Percentiles rank a stretch among this genome's conserved stretches.
Evolutionary conservation across 2,888 invertebrate species (phyloP).

Genomic region (Dioctria rufipes): DNA sequence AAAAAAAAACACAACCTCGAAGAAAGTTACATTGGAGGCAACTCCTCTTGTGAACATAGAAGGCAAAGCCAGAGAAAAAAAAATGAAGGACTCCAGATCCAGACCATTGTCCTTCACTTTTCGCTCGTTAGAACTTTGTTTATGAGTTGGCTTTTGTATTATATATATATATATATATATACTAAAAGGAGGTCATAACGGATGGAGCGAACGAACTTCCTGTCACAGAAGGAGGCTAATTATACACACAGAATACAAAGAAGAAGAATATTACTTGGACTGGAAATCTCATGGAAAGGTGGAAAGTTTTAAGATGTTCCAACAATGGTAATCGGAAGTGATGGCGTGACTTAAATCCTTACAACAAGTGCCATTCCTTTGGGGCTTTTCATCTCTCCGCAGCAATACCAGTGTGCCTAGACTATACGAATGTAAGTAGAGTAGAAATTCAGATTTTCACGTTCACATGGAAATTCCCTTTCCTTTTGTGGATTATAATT

Average conservation of each 20-base stretch:
- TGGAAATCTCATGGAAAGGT: slow-evolving; percentile 11
- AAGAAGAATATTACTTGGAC: slow-evolving; percentile 33
- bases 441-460: background rate
- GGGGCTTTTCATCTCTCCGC: background rate
- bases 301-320: slow-evolving; percentile 44
- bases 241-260: slow-evolving; percentile 29
- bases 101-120: slow-evolving; percentile 41
- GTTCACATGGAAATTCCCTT: background rate
- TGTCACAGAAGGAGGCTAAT: slow-evolving; percentile 33
- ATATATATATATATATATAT: too few relatives aligned
- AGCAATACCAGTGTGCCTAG: background rate
- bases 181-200: slow-evolving; percentile 24
- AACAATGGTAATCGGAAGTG: slow-evolving; percentile 46
- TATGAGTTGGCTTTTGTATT: slow-evolving; percentile 29
- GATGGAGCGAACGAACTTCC: slow-evolving; percentile 35
- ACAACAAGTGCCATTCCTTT: slow-evolving; percentile 29
- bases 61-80: slow-evolving; percentile 2
- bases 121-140: slow-evolving; percentile 45
- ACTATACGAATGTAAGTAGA: too few relatives aligned
- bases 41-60: background rate
- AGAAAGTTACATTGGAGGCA: slow-evolving; percentile 9
- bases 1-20: background rate
- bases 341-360: slow-evolving; percentile 49
- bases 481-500: slow-evolving; percentile 11
- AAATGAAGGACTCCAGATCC: background rate